Evolutionary conservation across 2,113 vertebrate species (phyloP).

Genomic region (Dendrocopos noguchii): DNA sequence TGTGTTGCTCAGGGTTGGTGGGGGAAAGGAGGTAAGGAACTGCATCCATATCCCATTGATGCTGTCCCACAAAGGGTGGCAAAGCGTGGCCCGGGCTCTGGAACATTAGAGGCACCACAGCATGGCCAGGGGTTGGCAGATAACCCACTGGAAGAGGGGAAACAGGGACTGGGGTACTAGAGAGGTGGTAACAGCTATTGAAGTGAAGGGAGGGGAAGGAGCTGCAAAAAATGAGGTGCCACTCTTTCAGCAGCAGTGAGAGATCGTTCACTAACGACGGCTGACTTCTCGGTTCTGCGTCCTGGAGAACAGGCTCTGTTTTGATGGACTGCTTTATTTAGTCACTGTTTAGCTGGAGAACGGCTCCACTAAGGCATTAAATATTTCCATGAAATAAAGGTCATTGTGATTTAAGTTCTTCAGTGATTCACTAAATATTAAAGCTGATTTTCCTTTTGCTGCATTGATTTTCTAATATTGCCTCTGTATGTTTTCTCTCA

Average conservation of each 20-base stretch:
- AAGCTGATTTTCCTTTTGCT: conserved; percentile 12
- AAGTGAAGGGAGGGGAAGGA: not conserved
- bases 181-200: not conserved
- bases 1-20: not conserved
- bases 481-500: conserved; percentile 20
- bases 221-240: fast-evolving
- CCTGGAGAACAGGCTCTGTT: conserved; percentile 41
- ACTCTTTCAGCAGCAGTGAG: not conserved
- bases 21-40: not conserved
- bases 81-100: not conserved
- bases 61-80: not conserved
- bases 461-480: conserved; percentile 33
- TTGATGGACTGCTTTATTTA: conserved; percentile 46
- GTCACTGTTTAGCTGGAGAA: conserved; percentile 23
- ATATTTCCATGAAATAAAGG: conserved; percentile 59
- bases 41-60: not conserved
- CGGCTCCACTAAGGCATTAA: not conserved
- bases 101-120: fast-evolving
- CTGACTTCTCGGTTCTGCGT: not conserved
- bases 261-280: fast-evolving
- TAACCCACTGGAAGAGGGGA: fast-evolving
- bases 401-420: conserved; percentile 49
- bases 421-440: conserved; percentile 47
- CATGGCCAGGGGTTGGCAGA: fast-evolving
- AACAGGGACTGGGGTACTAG: fast-evolving